These are phyloP conservation scores for Trissolcus japonicus DNA, from an alignment of 2,888 invertebrate species.

Conservation along the genomic window DNA sequence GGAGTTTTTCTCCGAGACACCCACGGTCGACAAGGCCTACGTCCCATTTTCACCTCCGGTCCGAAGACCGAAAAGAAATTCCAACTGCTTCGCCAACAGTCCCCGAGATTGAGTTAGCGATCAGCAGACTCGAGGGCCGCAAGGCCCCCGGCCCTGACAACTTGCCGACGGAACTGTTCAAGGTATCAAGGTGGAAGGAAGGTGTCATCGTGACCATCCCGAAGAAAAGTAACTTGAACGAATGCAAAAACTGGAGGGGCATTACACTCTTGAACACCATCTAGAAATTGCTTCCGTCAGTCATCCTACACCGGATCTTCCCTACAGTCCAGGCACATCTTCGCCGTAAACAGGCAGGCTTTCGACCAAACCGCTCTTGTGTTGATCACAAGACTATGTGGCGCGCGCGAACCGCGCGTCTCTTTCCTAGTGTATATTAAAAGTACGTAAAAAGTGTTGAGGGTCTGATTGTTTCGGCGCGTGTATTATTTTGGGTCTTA, in stretches of 20 bases:
- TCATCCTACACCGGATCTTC: constrained; percentile 23
- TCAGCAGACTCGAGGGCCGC: constrained; percentile 6
- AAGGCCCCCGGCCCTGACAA: constrained; percentile 24
- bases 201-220: constrained; percentile 24
- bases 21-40: not conserved
- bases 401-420: constrained; percentile 24
- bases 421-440: too few relatives aligned
- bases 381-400: constrained; percentile 3
- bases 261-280: constrained; percentile 20
- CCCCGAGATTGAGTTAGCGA: constrained; percentile 10
- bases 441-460: too few relatives aligned
- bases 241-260: constrained; percentile 23
- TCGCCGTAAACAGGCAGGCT: constrained; percentile 11
- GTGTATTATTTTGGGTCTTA: too few relatives aligned
- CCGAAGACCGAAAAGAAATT: constrained; percentile 1
- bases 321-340: constrained; percentile 21
- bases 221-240: constrained; percentile 16
- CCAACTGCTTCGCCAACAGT: constrained; percentile 6
- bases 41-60: not conserved
- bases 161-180: constrained; percentile 23
- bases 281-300: constrained; percentile 17
- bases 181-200: constrained; percentile 19
- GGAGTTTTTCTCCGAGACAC: too few relatives aligned
- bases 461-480: too few relatives aligned
- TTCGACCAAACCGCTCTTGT: constrained; percentile 7